A percentile compares a stretch with the other conserved stretches of the same genome.
These are phyloP conservation scores for Danio rerio DNA, from an alignment of 2,113 vertebrate species.

Conservation along the genomic window DNA sequence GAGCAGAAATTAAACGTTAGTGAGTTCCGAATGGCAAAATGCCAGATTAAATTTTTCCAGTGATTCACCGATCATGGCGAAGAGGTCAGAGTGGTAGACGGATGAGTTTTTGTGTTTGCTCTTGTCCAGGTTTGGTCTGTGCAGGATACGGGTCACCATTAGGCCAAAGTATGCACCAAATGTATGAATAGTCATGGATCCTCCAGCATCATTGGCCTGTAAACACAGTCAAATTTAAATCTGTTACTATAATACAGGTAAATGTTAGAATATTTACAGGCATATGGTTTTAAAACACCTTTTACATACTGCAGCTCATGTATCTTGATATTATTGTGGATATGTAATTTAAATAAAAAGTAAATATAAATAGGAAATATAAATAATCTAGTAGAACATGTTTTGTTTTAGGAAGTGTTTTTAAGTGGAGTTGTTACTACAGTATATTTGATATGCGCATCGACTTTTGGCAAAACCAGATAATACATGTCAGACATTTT, in stretches of 20 bases:
- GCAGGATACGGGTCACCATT: slow-evolving; percentile 82
- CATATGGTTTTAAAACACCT: not conserved
- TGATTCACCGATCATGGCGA: slow-evolving; percentile 87
- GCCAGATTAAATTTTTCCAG: not conserved
- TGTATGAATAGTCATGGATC: slow-evolving; percentile 92
- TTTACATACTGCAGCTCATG: not conserved
- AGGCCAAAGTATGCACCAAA: slow-evolving; percentile 94
- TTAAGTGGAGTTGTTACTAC: not conserved
- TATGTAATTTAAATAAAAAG: not conserved
- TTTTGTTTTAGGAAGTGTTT: not conserved
- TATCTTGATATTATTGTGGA: not conserved
- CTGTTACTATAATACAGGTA: not conserved
- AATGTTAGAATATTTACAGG: not conserved
- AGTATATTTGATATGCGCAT: not conserved
- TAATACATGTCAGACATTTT: too few species aligned
- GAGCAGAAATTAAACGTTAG: not conserved
- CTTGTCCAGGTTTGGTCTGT: slow-evolving; percentile 74
- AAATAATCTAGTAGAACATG: not conserved
- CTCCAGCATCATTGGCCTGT: slow-evolving; percentile 86
- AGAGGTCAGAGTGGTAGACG: slow-evolving; percentile 82
- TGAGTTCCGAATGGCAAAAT: not conserved
- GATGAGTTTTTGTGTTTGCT: slow-evolving; percentile 76
- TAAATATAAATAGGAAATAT: not conserved
- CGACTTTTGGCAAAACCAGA: not conserved
- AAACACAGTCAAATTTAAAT: slow-evolving; percentile 36